phyloP scores from a whole-genome alignment of 2,888 invertebrate species.

The Lasius fuliginosus region DNA sequence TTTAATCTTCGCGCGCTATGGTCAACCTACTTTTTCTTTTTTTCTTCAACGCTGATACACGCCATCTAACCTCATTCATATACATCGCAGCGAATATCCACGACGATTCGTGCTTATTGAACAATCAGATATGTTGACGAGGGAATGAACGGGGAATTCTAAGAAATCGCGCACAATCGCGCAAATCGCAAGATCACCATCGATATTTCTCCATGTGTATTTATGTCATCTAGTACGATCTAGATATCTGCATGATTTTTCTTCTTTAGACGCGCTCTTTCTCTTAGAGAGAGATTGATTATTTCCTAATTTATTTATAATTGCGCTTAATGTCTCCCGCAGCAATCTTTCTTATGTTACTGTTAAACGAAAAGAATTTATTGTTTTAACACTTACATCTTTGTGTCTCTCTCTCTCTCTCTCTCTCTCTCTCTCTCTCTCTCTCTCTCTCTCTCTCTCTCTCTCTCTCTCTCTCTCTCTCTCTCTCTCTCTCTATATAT shows the following conservation, averaged over 20 bases:
- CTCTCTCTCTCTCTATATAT: too few species aligned
- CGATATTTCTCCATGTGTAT: slow-evolving; percentile 38
- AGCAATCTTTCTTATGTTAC: not conserved
- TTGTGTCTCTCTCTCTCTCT: too few species aligned
- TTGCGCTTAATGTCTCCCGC: not conserved
- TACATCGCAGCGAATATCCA: slow-evolving; percentile 72
- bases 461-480: too few species aligned
- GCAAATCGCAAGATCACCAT: not conserved
- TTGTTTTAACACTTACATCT: too few species aligned
- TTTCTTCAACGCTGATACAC: slow-evolving; percentile 67
- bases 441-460: too few species aligned
- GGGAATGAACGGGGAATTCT: slow-evolving; percentile 59
- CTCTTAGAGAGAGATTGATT: not conserved
- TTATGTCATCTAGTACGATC: not conserved
- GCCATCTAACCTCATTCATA: slow-evolving; percentile 71
- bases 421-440: too few species aligned
- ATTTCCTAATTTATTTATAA: slow-evolving; percentile 21
- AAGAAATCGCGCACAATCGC: slow-evolving; percentile 32
- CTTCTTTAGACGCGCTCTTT: not conserved
- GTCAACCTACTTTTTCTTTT: slow-evolving; percentile 70
- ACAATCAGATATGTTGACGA: slow-evolving; percentile 75
- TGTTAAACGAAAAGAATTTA: not conserved
- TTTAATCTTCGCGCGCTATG: slow-evolving; percentile 73
- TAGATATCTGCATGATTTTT: not conserved
- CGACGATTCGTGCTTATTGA: slow-evolving; percentile 69